A percentile compares a stretch with the other conserved stretches of the same genome.
phyloP scores from a whole-genome alignment of 2,888 invertebrate genomes.

The Galerucella pusilla region DNA sequence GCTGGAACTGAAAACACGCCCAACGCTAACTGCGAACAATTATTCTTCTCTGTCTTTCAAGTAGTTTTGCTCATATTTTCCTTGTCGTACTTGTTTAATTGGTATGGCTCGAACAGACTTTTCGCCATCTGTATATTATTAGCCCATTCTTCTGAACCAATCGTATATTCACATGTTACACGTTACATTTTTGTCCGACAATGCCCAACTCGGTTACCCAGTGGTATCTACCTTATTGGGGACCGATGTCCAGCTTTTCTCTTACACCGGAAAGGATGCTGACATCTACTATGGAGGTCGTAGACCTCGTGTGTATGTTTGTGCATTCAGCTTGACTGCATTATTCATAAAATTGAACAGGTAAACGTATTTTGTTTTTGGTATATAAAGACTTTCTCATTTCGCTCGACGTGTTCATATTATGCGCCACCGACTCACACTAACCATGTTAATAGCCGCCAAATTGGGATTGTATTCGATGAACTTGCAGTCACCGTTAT shows the following conservation, averaged over 20 bases:
- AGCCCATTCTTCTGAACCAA: too few species aligned
- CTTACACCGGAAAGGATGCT: slow-evolving; percentile 47
- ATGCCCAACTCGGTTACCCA: slow-evolving; percentile 24
- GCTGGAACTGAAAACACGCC: too few species aligned
- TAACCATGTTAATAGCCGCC: slow-evolving; percentile 5
- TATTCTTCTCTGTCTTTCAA: too few species aligned
- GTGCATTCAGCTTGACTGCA: slow-evolving; percentile 31
- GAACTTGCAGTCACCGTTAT: background rate
- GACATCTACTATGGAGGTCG: slow-evolving; percentile 52
- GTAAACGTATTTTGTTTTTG: slow-evolving; percentile 29
- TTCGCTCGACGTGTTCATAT: background rate
- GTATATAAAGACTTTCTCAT: slow-evolving; percentile 12
- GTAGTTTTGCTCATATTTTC: too few species aligned
- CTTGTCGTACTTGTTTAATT: too few species aligned
- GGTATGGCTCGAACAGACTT: too few species aligned
- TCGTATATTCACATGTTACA: background rate
- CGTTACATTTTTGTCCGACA: background rate
- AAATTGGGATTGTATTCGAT: slow-evolving; percentile 1
- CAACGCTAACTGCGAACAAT: too few species aligned
- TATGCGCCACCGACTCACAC: background rate
- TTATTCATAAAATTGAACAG: slow-evolving; percentile 39
- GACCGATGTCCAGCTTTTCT: slow-evolving; percentile 49
- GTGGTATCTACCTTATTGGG: slow-evolving; percentile 52
- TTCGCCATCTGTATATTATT: too few species aligned
- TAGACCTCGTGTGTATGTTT: slow-evolving; percentile 43